Evolutionary conservation across 2,113 vertebrate genomes (phyloP), one percentile per base, ranked within the genome.

Genomic region (Epinephelus lanceolatus): DNA sequence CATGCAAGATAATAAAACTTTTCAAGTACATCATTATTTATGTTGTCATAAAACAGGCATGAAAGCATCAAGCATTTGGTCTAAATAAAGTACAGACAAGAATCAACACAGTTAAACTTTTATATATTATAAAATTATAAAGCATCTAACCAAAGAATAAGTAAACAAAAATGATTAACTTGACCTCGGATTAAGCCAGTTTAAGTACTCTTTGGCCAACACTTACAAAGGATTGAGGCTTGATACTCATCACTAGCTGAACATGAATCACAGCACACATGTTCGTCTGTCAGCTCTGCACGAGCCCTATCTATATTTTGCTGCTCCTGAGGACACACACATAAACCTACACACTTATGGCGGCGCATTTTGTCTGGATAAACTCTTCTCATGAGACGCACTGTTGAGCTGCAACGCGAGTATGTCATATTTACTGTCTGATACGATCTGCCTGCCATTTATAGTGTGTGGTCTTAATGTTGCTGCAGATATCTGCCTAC

Each of bases 391-490:
- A 37, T 21, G 23, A 53, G 69, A 33, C 42, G 3, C 49, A 53
- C 56, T 30, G 75, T 80, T 80, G 71, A 84, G 68, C 66, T 68
- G n/a, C 71, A 61, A 60, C 42, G 23, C 66, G 45, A 60, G 49
- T 40, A 25, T 60, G 56, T 80, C 81, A 27, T 76, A 82, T 87
- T 88, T 89, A 76, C 53, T 51, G 59, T 56, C 69, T 71, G 84
- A 88, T 84, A 72, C 19, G 8, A 89, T 88, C 81, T 62, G 37
- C 77, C 71, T 84, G 25, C 75, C 13, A 21, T 76, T 84, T 78
- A 77, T 25, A 69, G 83, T 65, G 55, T 72, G 74, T 67, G 66
- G 40, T 88, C 76, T 68, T 80, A 80, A 79, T 87, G 85, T 75
- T 86, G 66, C 80, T 80, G 69, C 63, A 59, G 60, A 56, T 81